Evolutionary conservation across 35 echinoderm and acorn worm species (phyloP).

Genomic region (Chiridota heheva): DNA sequence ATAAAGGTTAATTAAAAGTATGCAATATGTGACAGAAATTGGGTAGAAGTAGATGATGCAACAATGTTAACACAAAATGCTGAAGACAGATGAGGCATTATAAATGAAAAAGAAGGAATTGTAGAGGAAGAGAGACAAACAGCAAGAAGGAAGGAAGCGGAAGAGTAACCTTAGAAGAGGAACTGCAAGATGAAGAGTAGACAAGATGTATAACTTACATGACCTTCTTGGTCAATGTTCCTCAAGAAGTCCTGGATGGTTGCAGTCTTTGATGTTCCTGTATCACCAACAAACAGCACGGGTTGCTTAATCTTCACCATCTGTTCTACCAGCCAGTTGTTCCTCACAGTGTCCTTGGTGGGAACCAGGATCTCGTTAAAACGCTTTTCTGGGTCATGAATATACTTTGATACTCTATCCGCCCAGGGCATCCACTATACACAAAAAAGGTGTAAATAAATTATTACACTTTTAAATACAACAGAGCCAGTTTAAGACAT

Average conservation of each 20-base stretch:
- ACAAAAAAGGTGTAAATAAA: not conserved
- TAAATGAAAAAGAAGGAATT: too few species aligned
- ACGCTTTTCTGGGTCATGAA: conserved; percentile 85
- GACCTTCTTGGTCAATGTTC: conserved; percentile 91
- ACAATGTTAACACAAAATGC: too few species aligned
- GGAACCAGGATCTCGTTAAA: conserved; percentile 98
- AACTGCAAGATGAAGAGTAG: too few species aligned
- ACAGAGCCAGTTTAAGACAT: not conserved
- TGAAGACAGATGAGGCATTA: too few species aligned
- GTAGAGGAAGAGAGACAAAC: too few species aligned
- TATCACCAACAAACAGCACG: conserved; percentile 91
- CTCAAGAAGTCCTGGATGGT: conserved; percentile 98
- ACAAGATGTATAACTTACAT: too few species aligned
- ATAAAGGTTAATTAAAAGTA: too few species aligned
- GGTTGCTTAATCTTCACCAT: conserved; percentile 93
- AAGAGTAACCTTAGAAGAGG: too few species aligned
- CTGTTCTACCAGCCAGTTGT: conserved; percentile 88
- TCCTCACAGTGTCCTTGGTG: conserved; percentile 85
- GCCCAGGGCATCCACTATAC: conserved; percentile 92
- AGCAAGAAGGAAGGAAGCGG: too few species aligned
- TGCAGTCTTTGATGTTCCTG: conserved; percentile 96
- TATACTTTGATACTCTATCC: conserved; percentile 80
- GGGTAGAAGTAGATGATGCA: too few species aligned
- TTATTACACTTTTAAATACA: not conserved
- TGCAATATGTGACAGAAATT: too few species aligned